Evolutionary conservation across 2,113 vertebrate species (phyloP).

Genomic region (Saimiri boliviensis): DNA sequence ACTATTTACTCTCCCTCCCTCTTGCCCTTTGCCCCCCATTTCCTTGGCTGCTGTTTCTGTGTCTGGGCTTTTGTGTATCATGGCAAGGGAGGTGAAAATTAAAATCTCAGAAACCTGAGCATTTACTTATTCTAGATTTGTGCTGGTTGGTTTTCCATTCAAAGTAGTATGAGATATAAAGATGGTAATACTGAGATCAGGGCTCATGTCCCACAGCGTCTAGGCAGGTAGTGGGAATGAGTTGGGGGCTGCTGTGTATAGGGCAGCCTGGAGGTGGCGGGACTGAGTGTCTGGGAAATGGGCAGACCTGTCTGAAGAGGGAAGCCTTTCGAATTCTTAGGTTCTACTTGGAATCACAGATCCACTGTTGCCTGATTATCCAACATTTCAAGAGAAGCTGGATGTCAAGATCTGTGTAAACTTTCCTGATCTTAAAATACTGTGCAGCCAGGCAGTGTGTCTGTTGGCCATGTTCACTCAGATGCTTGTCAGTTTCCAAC

Average conservation of each 20-base stretch:
- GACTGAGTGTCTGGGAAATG: rapidly evolving
- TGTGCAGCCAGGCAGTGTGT: background rate
- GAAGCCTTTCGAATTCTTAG: background rate
- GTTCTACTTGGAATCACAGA: background rate
- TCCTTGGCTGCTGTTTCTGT: background rate
- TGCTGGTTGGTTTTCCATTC: background rate
- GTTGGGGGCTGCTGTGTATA: background rate
- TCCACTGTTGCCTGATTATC: background rate
- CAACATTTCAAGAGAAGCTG: background rate
- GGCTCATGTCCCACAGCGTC: rapidly evolving
- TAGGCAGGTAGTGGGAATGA: too few species aligned
- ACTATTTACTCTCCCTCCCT: rapidly evolving
- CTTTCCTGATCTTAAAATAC: background rate
- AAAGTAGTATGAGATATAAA: background rate
- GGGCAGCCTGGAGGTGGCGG: rapidly evolving
- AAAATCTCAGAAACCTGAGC: background rate
- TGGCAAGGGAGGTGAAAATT: background rate
- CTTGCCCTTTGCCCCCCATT: rapidly evolving
- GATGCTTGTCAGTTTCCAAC: background rate
- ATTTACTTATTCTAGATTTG: background rate
- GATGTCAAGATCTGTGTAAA: too few species aligned
- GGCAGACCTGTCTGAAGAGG: background rate
- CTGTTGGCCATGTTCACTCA: background rate
- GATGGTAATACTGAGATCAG: background rate
- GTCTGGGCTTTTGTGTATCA: too few species aligned